These are phyloP conservation scores for Papilio elwesi DNA, from an alignment of 2,888 invertebrate species.

Conservation along the genomic window DNA sequence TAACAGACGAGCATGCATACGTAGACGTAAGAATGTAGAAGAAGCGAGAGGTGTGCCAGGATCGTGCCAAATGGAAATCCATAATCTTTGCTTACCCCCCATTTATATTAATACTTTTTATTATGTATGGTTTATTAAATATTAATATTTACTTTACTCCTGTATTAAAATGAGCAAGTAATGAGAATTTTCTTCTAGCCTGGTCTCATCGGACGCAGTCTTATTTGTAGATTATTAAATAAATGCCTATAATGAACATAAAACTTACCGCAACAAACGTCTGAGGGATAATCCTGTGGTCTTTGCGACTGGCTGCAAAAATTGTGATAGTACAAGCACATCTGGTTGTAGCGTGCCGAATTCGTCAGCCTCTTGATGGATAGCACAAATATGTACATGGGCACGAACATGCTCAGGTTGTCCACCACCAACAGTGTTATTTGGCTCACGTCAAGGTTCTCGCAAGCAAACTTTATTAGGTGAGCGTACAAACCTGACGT, in stretches of 20 bases:
- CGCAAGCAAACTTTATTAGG: constrained; percentile 39
- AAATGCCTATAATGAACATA: neutral
- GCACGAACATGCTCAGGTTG: constrained; percentile 35
- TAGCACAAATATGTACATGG: constrained; percentile 40
- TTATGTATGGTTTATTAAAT: no score
- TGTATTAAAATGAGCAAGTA: neutral
- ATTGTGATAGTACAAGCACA: constrained; percentile 41
- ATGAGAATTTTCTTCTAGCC: no score
- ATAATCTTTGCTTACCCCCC: no score
- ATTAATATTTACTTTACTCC: no score
- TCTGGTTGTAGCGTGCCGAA: constrained; percentile 43
- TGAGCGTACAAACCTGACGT: constrained; percentile 41
- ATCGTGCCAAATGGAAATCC: no score
- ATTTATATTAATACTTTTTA: no score
- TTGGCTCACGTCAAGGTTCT: constrained; percentile 26
- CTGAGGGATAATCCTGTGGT: neutral
- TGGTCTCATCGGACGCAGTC: no score
- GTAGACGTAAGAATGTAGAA: no score
- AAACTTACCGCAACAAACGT: constrained; percentile 33
- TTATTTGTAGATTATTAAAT: neutral
- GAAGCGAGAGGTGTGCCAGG: no score
- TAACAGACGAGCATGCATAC: no score
- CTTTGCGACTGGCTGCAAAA: constrained; percentile 6
- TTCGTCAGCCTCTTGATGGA: constrained; percentile 41
- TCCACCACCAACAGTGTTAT: neutral